Conservation (phyloP, 2,113 vertebrate species). For the Amazona vittata region DNA sequence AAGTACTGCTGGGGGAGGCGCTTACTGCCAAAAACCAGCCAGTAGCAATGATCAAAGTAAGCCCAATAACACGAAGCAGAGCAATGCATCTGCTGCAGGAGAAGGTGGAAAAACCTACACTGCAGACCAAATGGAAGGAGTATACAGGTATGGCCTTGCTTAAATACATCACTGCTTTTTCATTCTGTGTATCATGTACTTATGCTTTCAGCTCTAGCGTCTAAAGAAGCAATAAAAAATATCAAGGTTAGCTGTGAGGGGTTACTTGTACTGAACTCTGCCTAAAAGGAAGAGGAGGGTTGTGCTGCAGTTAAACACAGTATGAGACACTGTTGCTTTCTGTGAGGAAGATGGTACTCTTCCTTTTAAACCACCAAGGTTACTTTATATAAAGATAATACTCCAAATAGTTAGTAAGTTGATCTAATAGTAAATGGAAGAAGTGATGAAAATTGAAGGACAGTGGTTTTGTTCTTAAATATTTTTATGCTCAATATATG, state of each 20-base stretch:
- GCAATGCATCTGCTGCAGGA: slow-evolving; percentile 48
- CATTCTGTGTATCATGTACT: neutral
- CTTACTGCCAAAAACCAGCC: slow-evolving; percentile 80
- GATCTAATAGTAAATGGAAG: neutral
- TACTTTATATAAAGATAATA: neutral
- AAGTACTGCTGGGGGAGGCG: slow-evolving; percentile 83
- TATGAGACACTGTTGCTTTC: fast-evolving
- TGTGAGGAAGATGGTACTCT: neutral
- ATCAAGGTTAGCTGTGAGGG: neutral
- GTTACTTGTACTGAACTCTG: neutral
- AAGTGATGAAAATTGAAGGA: neutral
- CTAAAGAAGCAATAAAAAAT: neutral
- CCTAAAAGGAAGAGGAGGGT: neutral
- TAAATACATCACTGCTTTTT: slow-evolving; percentile 33
- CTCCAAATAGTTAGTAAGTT: neutral
- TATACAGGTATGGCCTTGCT: slow-evolving; percentile 83
- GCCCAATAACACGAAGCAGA: slow-evolving; percentile 64
- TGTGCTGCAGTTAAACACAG: neutral
- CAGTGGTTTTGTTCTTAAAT: neutral
- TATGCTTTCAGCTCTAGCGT: neutral
- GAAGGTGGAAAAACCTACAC: slow-evolving; percentile 86
- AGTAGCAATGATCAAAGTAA: slow-evolving; percentile 70
- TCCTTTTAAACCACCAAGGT: neutral
- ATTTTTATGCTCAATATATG: neutral
- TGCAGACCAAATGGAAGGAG: slow-evolving; percentile 92